A percentile compares a stretch with the other conserved stretches of the same genome.
Evolutionary conservation across 1,140 invertebrate species (phyloP).

Genomic region (Bilobella aurantiaca): DNA sequence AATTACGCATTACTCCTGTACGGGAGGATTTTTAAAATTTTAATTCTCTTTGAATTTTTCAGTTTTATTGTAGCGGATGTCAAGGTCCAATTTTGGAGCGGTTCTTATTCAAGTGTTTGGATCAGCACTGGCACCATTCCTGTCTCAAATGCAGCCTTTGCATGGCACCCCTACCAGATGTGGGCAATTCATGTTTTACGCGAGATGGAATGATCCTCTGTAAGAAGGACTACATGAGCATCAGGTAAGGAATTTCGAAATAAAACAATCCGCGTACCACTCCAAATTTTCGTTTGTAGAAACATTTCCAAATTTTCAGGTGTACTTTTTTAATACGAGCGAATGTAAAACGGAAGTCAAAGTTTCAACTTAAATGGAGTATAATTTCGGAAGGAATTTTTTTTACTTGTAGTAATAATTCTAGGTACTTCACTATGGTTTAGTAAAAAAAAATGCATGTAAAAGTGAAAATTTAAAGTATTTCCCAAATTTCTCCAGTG

Average conservation of each 20-base stretch:
- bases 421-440: too few relatives aligned
- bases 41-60: too few relatives aligned
- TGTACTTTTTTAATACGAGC: too few relatives aligned
- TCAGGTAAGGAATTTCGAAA: constrained; percentile 54
- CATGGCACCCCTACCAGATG: constrained; percentile 69
- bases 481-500: neutral
- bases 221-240: constrained; percentile 85
- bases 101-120: constrained; percentile 73
- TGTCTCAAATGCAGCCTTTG: constrained; percentile 88
- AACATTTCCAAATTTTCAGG: neutral
- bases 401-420: too few relatives aligned
- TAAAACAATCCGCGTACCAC: neutral
- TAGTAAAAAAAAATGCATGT: too few relatives aligned
- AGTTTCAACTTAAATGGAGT: too few relatives aligned
- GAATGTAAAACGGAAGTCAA: too few relatives aligned
- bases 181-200: constrained; percentile 79
- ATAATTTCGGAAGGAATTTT: too few relatives aligned
- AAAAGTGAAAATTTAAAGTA: too few relatives aligned
- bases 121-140: constrained; percentile 77
- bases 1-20: too few relatives aligned
- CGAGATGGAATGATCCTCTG: constrained; percentile 85
- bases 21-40: too few relatives aligned
- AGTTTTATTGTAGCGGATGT: constrained; percentile 43
- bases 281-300: neutral
- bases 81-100: constrained; percentile 72